phyloP scores from a whole-genome alignment of 2,888 invertebrate species.

The Epinotia nisella region DNA sequence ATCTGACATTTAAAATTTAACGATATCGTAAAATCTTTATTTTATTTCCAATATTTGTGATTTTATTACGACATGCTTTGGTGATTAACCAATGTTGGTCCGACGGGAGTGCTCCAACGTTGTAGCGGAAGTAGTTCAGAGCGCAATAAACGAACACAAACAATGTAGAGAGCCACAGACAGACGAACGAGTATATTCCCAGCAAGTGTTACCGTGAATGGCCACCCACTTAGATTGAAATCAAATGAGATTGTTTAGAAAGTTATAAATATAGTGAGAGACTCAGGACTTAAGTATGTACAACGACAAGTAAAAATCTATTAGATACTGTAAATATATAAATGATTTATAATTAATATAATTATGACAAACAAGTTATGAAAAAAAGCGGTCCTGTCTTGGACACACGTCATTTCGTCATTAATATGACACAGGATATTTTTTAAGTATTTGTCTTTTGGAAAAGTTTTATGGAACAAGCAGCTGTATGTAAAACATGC shows the following conservation, averaged over 20 bases:
- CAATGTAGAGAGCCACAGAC: conserved; percentile 9
- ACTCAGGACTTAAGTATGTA: too few relatives aligned
- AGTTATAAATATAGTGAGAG: too few relatives aligned
- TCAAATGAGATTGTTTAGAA: too few relatives aligned
- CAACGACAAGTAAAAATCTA: too few relatives aligned
- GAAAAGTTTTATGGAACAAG: too few relatives aligned
- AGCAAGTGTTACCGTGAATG: conserved; percentile 3
- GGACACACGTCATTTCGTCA: background rate
- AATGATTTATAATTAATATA: too few relatives aligned
- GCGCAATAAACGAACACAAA: conserved; percentile 20
- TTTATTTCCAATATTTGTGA: conserved; percentile 40
- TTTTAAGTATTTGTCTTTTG: too few relatives aligned
- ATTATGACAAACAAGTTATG: too few relatives aligned
- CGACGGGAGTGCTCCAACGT: conserved; percentile 23
- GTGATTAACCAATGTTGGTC: conserved; percentile 36
- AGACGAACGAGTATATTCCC: background rate
- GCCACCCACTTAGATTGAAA: conserved; percentile 33
- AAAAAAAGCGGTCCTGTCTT: background rate
- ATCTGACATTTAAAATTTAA: conserved; percentile 25
- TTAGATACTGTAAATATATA: too few relatives aligned
- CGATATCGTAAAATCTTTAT: conserved; percentile 34
- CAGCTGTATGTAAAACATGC: background rate
- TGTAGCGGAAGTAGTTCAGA: conserved; percentile 36
- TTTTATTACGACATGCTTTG: conserved; percentile 36
- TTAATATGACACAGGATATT: too few relatives aligned